Base-by-base conservation (phyloP, 2,113 vertebrate genomes). In the Colinus virginianus region DNA sequence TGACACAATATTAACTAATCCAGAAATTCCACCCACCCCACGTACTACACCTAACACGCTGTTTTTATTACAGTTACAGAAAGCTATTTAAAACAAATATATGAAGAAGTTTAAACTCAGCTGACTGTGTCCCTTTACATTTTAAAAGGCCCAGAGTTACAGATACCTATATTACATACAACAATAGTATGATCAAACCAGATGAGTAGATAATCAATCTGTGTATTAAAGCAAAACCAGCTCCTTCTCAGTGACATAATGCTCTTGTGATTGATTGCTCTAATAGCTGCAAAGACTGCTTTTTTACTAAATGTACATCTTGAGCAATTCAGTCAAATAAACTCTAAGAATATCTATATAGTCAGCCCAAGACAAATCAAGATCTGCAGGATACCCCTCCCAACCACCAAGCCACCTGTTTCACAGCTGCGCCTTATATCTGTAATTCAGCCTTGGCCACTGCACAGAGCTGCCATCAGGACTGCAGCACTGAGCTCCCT, bases 1-100 rank as follows among this genome's bases (percentile, higher is more conserved):
- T 93, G 69, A 85, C 5, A 91, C 15, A 9, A 6, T 55, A 55
- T 17, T 23, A 63, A 17, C 67, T 20, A 80, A 69, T 18, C 63
- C 18, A 78, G 40, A 83, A 94, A 61, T 59, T 42, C 36, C 22
- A 92, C 49, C 15, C 20, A 32, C 66, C 81, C 82, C 22, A 32
- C 21, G 53, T 3, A 20, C 7, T 67, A 16, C 1, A 0, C 36
- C 45, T 77, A 72, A 59, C 6, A 76, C 5, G 45, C 0, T 3
- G 5, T 12, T 66, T 62, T 25, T 70, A 21, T 23, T 36, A 23
- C 93, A 69, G 22, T 30, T 46, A 74, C 18, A 17, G 58, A 87
- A 71, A 74, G 3, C 26, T 53, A 11, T 12, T 81, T n/a, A 66
- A 18, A n/a, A 16, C 10, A 63, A 58, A 36, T 36, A 36, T 36